Conservation (phyloP, 2,113 vertebrate species). For the Nyctereutes procyonoides region DNA sequence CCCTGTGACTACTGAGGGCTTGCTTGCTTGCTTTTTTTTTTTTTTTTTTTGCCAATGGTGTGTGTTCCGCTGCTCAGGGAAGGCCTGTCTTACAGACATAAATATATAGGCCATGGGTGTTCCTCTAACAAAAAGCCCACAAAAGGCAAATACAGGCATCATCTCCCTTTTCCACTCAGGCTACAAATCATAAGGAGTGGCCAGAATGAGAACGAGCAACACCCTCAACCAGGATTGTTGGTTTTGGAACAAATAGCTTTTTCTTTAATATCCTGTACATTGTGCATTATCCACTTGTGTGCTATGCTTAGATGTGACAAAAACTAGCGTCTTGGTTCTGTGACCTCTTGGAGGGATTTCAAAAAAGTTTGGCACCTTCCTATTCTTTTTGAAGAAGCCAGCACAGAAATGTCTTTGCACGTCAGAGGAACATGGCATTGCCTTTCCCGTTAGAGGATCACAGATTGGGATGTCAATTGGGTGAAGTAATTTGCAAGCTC, state of each 20-base stretch:
- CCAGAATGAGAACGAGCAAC: not conserved
- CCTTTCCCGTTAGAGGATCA: conserved; percentile 30
- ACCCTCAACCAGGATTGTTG: not conserved
- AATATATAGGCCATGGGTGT: not conserved
- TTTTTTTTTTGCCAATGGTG: not conserved
- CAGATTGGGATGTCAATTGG: conserved; percentile 72
- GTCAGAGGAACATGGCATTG: not conserved
- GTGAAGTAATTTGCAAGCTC: conserved; percentile 75
- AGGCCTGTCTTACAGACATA: not conserved
- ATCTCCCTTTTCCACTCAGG: not conserved
- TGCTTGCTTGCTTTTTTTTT: too few species aligned
- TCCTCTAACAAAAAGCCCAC: not conserved
- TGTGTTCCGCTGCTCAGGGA: not conserved
- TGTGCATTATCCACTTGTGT: not conserved
- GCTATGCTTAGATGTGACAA: conserved; percentile 58
- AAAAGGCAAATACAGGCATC: not conserved
- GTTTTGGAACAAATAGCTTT: not conserved
- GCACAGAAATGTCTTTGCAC: conserved; percentile 38
- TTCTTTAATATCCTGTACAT: not conserved
- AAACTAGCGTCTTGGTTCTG: conserved; percentile 40
- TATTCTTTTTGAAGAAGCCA: conserved; percentile 71
- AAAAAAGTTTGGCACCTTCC: not conserved
- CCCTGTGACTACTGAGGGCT: not conserved
- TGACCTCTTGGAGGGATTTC: conserved; percentile 43
- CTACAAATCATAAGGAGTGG: not conserved